Evolutionary conservation across 2,888 invertebrate genomes (phyloP).

Genomic region (Nysson spinosus): DNA sequence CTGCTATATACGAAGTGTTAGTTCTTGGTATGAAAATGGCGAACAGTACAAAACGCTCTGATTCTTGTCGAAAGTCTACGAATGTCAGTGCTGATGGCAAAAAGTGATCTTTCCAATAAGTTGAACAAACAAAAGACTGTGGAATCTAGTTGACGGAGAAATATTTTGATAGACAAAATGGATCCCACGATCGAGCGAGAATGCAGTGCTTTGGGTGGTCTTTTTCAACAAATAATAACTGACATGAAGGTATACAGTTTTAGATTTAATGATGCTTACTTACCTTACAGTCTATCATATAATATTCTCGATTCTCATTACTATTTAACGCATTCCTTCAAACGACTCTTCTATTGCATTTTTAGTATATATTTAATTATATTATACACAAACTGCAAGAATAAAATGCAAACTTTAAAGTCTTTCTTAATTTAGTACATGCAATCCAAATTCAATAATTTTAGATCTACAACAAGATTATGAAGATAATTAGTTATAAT

Average conservation of each 20-base stretch:
- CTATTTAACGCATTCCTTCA: too few relatives aligned
- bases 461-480: too few relatives aligned
- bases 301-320: too few relatives aligned
- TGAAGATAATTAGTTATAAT: too few relatives aligned
- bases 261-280: not conserved
- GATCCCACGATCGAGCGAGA: constrained; percentile 88
- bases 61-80: constrained; percentile 23
- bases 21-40: constrained; percentile 45
- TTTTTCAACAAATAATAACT: constrained; percentile 96
- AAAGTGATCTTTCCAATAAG: constrained; percentile 39
- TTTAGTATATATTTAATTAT: too few relatives aligned
- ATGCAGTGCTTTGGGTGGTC: constrained; percentile 93
- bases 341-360: too few relatives aligned
- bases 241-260: constrained; percentile 92
- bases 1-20: constrained; percentile 16
- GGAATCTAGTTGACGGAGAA: constrained; percentile 24
- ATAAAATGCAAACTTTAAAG: too few relatives aligned
- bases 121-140: constrained; percentile 12
- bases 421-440: too few relatives aligned
- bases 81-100: constrained; percentile 29
- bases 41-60: constrained; percentile 27
- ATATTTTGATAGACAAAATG: constrained; percentile 77
- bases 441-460: too few relatives aligned
- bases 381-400: too few relatives aligned
- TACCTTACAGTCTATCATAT: too few relatives aligned